Evolutionary conservation across 2,113 vertebrate genomes (phyloP).

Genomic region (Bettongia penicillata): DNA sequence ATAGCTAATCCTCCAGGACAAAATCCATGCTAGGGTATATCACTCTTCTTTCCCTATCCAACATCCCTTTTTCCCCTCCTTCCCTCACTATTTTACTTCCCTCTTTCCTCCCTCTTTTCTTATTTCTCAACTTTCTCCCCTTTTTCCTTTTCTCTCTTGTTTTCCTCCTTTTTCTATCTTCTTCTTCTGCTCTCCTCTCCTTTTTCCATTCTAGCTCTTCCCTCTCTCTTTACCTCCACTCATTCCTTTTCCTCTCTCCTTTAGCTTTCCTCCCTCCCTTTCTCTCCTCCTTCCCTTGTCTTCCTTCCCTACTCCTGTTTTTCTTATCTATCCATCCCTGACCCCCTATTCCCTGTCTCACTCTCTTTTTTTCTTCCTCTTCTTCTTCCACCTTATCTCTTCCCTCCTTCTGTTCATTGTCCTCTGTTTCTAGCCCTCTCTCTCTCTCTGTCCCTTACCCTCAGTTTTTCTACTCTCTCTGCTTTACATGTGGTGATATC

Average conservation of each 20-base stretch:
- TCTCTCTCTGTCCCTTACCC: too few relatives aligned
- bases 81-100: background rate
- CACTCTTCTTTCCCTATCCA: slow-evolving; percentile 29
- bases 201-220: background rate
- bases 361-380: background rate
- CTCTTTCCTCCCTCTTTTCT: background rate
- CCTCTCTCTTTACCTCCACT: background rate
- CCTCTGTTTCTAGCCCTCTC: background rate
- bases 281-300: background rate
- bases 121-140: background rate
- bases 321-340: background rate
- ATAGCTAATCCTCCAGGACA: slow-evolving; percentile 70
- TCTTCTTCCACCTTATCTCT: background rate
- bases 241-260: background rate
- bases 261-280: background rate
- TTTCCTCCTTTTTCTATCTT: slow-evolving; percentile 55
- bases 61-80: background rate
- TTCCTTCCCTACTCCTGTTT: background rate
- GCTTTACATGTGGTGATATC: background rate
- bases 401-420: background rate
- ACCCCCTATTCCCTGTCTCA: background rate
- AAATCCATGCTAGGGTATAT: slow-evolving; percentile 41
- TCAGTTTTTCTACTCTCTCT: background rate
- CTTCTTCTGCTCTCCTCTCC: background rate
- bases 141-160: background rate